Evolutionary conservation across 92 coral and sea anemone genomes (phyloP).

Genomic region (Heteractis magnifica): DNA sequence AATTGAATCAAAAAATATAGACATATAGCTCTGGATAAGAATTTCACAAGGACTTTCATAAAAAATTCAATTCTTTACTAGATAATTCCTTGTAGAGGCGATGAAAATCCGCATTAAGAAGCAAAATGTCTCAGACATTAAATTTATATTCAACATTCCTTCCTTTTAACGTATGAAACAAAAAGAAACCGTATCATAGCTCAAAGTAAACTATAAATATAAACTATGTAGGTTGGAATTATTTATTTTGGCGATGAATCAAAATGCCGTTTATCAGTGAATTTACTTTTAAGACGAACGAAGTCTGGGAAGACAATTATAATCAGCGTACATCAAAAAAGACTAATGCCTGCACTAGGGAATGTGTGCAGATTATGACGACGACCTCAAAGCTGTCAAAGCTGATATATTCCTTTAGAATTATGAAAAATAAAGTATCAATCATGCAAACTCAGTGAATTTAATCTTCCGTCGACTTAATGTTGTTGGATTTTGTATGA

Average conservation of each 20-base stretch:
- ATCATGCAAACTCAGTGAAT: not conserved
- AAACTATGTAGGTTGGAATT: not conserved
- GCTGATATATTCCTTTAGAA: not conserved
- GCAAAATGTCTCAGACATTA: not conserved
- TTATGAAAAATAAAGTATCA: too few relatives aligned
- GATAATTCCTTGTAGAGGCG: too few relatives aligned
- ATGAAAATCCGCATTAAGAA: too few relatives aligned
- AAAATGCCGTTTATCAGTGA: not conserved
- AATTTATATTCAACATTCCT: not conserved
- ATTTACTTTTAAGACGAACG: not conserved
- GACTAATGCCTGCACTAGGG: conserved; percentile 4
- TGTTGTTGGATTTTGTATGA: not conserved
- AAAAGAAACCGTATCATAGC: not conserved
- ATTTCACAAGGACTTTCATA: too few relatives aligned
- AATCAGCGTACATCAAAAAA: not conserved
- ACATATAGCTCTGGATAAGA: too few relatives aligned
- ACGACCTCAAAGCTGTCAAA: not conserved
- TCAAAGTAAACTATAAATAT: not conserved
- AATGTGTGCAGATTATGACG: not conserved
- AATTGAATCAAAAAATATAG: too few relatives aligned
- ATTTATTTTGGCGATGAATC: not conserved
- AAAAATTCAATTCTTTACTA: too few relatives aligned
- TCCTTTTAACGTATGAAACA: not conserved
- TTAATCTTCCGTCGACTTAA: not conserved
- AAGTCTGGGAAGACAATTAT: not conserved